Conservation (phyloP, 1,140 invertebrate species). For the Leptonema lineaticorne region DNA sequence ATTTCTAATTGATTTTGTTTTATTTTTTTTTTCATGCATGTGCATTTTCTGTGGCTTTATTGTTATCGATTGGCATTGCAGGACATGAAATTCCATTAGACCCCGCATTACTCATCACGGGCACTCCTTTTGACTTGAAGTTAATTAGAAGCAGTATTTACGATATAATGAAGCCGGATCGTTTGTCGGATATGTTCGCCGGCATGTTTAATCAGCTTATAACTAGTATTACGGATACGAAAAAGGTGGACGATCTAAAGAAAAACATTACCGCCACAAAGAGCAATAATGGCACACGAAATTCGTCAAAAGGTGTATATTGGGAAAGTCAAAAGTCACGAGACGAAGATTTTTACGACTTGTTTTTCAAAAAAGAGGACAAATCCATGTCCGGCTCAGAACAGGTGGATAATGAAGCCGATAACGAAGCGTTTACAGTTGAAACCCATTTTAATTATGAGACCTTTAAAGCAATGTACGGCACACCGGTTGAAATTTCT, state of each 20-base stretch:
- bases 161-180: constrained; percentile 39
- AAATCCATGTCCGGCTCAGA: constrained; percentile 26
- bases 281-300: background rate
- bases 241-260: background rate
- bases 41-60: constrained; percentile 42
- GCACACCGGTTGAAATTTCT: constrained; percentile 19
- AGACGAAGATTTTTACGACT: constrained; percentile 33
- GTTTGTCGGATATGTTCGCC: constrained; percentile 36
- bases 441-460: constrained; percentile 35
- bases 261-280: background rate
- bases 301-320: constrained; percentile 32
- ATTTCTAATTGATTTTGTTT: too few relatives aligned
- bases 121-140: constrained; percentile 41
- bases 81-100: constrained; percentile 55
- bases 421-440: background rate
- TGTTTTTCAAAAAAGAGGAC: constrained; percentile 37
- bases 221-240: constrained; percentile 21
- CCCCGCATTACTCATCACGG: constrained; percentile 46
- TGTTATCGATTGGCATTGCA: constrained; percentile 52
- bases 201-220: constrained; percentile 37
- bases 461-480: constrained; percentile 31
- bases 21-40: constrained; percentile 36
- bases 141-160: constrained; percentile 36
- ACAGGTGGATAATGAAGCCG: constrained; percentile 30
- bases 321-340: constrained; percentile 36